Evolutionary conservation across 2,797 vertebrate species (phyloP).

Genomic region (Synaphobranchus kaupii): DNA sequence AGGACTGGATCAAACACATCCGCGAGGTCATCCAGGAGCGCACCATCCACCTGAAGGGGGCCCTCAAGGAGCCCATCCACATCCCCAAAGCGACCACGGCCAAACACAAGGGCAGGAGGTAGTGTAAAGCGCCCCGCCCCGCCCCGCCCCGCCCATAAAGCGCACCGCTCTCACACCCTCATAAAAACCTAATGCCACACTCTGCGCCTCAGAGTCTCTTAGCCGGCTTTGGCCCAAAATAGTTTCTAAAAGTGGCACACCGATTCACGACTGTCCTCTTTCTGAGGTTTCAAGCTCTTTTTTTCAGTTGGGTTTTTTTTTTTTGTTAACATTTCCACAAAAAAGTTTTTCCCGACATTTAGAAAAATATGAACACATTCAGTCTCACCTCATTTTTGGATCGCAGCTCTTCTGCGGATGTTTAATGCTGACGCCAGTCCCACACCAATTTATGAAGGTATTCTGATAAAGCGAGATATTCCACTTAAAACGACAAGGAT

Average conservation of each 20-base stretch:
- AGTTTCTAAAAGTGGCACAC: neutral
- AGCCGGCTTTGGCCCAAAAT: neutral
- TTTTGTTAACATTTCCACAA: neutral
- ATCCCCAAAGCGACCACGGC: conserved; percentile 91
- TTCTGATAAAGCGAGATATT: neutral
- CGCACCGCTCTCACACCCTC: neutral
- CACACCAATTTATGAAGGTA: neutral
- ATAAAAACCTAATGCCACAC: neutral
- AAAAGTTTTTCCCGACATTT: neutral
- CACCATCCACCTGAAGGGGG: conserved; percentile 94
- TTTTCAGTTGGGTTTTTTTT: neutral
- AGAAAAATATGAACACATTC: neutral
- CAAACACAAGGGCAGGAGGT: conserved; percentile 92
- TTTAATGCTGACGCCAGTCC: neutral
- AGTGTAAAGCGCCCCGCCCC: conserved; percentile 47
- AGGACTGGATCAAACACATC: conserved; percentile 99
- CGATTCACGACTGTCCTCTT: neutral
- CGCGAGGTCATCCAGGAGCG: conserved; percentile 97
- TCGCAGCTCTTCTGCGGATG: neutral
- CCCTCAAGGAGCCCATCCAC: conserved; percentile 96
- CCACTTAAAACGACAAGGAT: neutral
- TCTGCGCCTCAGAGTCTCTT: neutral
- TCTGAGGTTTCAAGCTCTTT: conserved; percentile 4
- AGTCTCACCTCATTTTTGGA: neutral
- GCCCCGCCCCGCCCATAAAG: conserved; percentile 43